Base-by-base conservation (phyloP, 2,797 vertebrate genomes). In the Heliangelus exortis region DNA sequence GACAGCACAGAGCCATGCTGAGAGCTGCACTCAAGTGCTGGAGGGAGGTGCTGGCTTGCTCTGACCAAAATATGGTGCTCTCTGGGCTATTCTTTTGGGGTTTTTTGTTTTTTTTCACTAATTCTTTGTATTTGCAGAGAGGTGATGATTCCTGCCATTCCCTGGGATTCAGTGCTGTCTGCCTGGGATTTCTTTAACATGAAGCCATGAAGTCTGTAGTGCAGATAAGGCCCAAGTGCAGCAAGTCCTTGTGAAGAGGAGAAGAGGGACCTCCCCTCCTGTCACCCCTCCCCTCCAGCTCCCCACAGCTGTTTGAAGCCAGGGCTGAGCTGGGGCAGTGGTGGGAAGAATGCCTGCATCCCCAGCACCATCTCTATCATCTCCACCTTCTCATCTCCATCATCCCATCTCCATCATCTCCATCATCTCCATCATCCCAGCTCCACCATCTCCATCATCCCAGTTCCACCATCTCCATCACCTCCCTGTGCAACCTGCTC, bases 301-400 rank as follows among this genome's bases (percentile, higher is more conserved):
- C 71, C 57, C 23, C 8, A 18, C 10, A 48, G 4, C 6, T 4
- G 1, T 21, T 28, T 19, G 18, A 43, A 69, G 18, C n/a, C 9
- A 2, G 39, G 47, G 22, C 15, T 45, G 67, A 28, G 19, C 48
- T 9, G 25, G 45, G 50, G 28, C 14, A 2, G 29, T 1, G 1
- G 31, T 1, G 2, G 11, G 28, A 20, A 0, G 2, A 58, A 36
- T 4, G 1, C 54, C 58, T 41, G 19, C 10, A 58, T 29, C n/a
- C 9, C 43, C 36, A 31, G 25, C 65, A 50, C 12, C 85, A 8
- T 50, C n/a, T 45, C 34, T 12, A 39, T 39, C 39, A 39, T 39
- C 39, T n/a, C n/a, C n/a, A n/a, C n/a, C n/a, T n/a, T n/a, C n/a
- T n/a, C n/a, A n/a, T 41, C 36, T 12, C 36, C 36, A 39, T 10